Base-by-base conservation (phyloP, 2,113 vertebrate genomes). In the Salvelinus fontinalis region DNA sequence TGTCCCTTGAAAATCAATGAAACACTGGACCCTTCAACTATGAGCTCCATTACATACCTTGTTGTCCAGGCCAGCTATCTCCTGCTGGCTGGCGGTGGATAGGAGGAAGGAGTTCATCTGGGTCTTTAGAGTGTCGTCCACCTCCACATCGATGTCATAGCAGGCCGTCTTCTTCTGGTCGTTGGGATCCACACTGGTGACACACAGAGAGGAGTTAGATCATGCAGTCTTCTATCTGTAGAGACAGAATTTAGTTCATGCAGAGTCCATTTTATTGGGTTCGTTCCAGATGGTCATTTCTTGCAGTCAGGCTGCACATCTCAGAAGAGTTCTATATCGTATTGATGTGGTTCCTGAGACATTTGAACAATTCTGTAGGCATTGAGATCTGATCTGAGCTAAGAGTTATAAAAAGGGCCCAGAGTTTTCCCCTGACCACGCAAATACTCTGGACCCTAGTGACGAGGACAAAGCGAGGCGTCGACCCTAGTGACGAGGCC, bases 111-210 rank as follows among this genome's bases (percentile, higher is more conserved):
- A 99, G 92, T 99, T 99, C 98, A 99, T 99, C 92, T 99, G 98
- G 4, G 98, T 99, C 92, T 99, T 99, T 83, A 99, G 89, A 0
- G 97, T 99, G 80, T 99, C 98, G 0, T 99, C 98, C 86, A 99
- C 98, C 88, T 99, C 98, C 82, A 99, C 98, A 0, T 99, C 98
- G n/a, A 99, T 99, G 86, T 99, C 98, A 9, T 99, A 99, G 89
- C 98, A 99, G n/a, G 98, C 98, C 0, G 98, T 99, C 87, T 99
- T 99, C 93, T 99, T 99, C 92, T 99, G 98, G 89, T 99, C 98
- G 16, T 99, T 99, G 1, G 98, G 97, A 82, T 99, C 98, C 86
- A 99, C 97, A 16, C 98, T 99, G 54, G 44, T 14, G 39, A 75
- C 26, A 73, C 0, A 0, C 2, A 4, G 49, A 16, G 49, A 51